Percentiles rank a stretch among this genome's conserved stretches.
These are phyloP conservation scores for Urocyon cinereoargenteus DNA, from an alignment of 2,797 vertebrate species.

Conservation along the genomic window DNA sequence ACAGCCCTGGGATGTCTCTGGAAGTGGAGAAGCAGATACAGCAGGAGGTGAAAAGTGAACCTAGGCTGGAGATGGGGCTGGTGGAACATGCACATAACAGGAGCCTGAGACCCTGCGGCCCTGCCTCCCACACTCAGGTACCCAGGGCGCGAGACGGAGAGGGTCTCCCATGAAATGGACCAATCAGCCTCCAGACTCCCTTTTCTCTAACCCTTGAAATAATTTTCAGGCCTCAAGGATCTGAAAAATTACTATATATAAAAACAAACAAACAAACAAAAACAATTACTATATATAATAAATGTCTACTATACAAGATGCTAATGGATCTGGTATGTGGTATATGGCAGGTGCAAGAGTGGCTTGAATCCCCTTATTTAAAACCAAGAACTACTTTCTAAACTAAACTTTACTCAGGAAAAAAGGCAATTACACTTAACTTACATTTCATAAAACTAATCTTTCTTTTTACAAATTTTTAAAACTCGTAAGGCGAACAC, in stretches of 20 bases:
- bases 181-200: background rate
- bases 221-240: background rate
- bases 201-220: background rate
- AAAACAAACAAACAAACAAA: no score
- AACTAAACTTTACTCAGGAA: slow-evolving; percentile 2
- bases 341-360: background rate
- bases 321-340: background rate
- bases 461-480: slow-evolving; percentile 11
- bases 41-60: background rate
- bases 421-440: background rate
- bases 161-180: background rate
- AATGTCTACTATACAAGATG: slow-evolving; percentile 7
- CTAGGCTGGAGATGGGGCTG: background rate
- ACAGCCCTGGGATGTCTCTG: background rate
- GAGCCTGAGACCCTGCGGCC: no score
- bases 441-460: slow-evolving; percentile 44
- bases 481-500: background rate
- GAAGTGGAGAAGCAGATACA: background rate
- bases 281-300: background rate
- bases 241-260: background rate
- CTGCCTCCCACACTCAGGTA: background rate
- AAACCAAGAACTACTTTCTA: slow-evolving; percentile 25
- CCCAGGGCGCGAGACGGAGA: no score
- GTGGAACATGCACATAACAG: background rate
- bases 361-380: background rate